Conservation (phyloP, 2,888 invertebrate genomes). For the Lepidocyrtinus sp. region DNA sequence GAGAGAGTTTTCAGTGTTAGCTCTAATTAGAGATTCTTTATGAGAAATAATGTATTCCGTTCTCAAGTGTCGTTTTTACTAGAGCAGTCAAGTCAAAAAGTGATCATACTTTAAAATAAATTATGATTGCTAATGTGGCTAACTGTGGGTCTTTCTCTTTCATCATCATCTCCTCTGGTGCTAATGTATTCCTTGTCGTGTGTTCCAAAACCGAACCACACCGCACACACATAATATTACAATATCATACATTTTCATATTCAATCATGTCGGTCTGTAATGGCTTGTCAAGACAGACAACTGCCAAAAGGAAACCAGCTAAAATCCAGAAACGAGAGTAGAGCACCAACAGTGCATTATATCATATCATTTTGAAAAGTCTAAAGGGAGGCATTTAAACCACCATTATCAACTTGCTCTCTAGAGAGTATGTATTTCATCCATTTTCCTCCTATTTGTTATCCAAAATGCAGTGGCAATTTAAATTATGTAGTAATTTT, state of each 20-base stretch:
- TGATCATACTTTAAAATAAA: no score
- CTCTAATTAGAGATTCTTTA: background rate
- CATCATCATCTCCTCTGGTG: no score
- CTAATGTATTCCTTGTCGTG: constrained; percentile 49
- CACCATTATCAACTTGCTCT: background rate
- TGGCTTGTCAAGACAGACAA: constrained; percentile 19
- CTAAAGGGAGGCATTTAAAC: background rate
- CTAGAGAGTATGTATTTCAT: background rate
- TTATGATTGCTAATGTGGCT: constrained; percentile 59
- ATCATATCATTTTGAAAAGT: background rate
- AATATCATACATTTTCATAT: constrained; percentile 23
- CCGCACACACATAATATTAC: no score
- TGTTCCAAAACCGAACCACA: no score
- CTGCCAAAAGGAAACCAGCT: constrained; percentile 47
- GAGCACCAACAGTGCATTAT: constrained; percentile 18
- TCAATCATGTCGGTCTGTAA: constrained; percentile 18
- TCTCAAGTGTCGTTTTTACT: background rate
- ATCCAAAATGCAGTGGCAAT: constrained; percentile 16
- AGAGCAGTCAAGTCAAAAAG: background rate
- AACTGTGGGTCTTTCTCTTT: no score
- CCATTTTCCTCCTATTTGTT: background rate
- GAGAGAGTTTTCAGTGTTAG: background rate
- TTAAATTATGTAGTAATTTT: constrained; percentile 56
- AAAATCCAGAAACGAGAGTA: constrained; percentile 1
- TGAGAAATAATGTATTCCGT: background rate